Conservation (phyloP, 2,113 vertebrate genomes). For the Ursus arctos region DNA sequence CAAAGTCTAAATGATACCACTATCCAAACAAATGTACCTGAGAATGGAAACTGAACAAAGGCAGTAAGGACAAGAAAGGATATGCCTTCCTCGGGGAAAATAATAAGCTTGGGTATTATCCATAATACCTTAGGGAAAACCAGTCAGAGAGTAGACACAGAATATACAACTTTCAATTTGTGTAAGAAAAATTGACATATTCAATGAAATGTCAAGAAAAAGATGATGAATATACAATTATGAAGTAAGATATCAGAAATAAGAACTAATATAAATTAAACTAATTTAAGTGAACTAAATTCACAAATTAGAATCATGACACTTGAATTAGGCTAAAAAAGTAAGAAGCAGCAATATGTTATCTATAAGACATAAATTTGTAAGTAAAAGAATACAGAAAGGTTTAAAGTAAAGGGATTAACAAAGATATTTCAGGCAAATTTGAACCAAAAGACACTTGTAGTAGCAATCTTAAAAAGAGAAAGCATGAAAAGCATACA, state of each 20-base stretch:
- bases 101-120: background rate
- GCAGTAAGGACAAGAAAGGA: background rate
- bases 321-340: background rate
- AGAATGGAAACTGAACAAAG: background rate
- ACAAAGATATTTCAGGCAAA: background rate
- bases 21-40: background rate
- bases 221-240: background rate
- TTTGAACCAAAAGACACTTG: background rate
- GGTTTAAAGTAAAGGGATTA: background rate
- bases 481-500: background rate
- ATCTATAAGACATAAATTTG: background rate
- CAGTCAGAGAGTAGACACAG: background rate
- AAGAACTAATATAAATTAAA: background rate
- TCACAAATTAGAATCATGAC: background rate
- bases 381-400: background rate
- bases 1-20: background rate
- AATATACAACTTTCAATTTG: background rate
- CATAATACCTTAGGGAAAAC: background rate
- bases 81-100: background rate
- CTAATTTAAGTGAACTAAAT: background rate
- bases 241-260: background rate
- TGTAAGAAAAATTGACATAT: background rate
- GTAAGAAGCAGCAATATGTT: background rate
- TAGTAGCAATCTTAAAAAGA: background rate
- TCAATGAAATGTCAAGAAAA: background rate